Base-by-base conservation (phyloP, 2,797 vertebrate genomes). In the Triplophysa bombifrons region DNA sequence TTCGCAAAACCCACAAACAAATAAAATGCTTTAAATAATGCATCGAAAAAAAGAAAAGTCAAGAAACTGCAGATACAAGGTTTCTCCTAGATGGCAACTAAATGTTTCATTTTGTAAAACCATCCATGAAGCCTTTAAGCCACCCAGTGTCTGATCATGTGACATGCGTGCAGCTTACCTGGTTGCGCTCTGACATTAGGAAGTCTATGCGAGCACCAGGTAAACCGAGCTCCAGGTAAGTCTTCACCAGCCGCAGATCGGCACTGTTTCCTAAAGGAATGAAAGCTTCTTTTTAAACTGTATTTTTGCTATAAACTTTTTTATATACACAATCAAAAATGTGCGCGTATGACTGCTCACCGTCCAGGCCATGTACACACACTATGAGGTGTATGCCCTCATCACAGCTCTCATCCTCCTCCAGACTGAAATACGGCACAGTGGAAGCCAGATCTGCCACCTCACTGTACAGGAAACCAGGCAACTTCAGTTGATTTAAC, bases 131-230 rank as follows among this genome's bases (percentile, higher is more conserved):
- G 19, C 8, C 25, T 50, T 38, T 13, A 55, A 55, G 41, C 30
- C 13, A 14, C n/a, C 3, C 3, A 22, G 30, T 12, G n/a, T 5
- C 19, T 72, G 27, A 1, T 25, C 11, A 65, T 46, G 8, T 25
- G 38, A 55, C 1, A 38, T 19, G 30, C 19, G 0, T 20, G 11
- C 20, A n/a, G 3, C 27, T 86, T 84, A 93, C 98, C 96, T 99
- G 98, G 91, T 99, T 99, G 85, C 98, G 96, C 87, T 99, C 98
- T 14, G 98, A 99, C 98, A 99, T 99, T 38, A 99, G 93, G 89
- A 99, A 99, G 87, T 99, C 98, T 89, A 97, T 96, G 78, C 94
- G 94, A 89, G 95, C 94, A 74, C 97, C 96, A 84, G 98, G 98
- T 19, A 99, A 90, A 82, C 98, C 98, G 74, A 99, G 96, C 88